phyloP scores from a whole-genome alignment of 53 echinoderm and acorn worm genomes.

The Actinopyga echinites region DNA sequence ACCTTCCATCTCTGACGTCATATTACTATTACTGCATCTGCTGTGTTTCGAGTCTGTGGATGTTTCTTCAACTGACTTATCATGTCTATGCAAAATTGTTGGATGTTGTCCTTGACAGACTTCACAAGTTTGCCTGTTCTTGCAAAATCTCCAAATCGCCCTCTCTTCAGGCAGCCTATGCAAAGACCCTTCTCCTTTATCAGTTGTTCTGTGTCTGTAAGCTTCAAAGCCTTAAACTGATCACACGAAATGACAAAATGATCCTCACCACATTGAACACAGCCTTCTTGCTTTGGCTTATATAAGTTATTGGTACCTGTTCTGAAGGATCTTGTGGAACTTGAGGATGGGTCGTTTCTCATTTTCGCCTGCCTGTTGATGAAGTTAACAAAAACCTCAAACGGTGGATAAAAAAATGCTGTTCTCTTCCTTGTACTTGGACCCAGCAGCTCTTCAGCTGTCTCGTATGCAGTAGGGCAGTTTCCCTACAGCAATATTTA shows the following conservation, averaged over 20 bases:
- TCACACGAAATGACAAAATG: not conserved
- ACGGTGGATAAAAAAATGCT: conserved; percentile 51
- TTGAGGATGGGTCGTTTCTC: conserved; percentile 48
- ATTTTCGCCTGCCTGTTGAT: conserved; percentile 32
- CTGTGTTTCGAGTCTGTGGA: not conserved
- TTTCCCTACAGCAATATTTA: conserved; percentile 47
- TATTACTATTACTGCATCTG: conserved; percentile 7
- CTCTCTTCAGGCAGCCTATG: not conserved
- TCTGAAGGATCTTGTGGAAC: conserved; percentile 15
- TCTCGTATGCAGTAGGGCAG: conserved; percentile 51
- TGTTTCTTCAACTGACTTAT: too few relatives aligned
- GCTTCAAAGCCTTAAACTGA: not conserved
- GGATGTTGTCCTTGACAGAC: conserved; percentile 38
- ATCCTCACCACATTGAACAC: not conserved
- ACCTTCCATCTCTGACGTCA: not conserved
- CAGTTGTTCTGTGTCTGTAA: not conserved
- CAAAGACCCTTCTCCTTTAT: not conserved
- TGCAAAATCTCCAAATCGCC: conserved; percentile 27
- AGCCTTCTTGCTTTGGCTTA: not conserved
- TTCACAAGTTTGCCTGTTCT: conserved; percentile 1
- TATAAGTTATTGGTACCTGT: not conserved
- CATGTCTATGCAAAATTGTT: conserved; percentile 36
- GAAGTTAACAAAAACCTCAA: conserved; percentile 44
- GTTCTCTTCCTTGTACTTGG: conserved; percentile 40
- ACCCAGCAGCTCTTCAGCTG: conserved; percentile 36